phyloP scores from a whole-genome alignment of 2,888 invertebrate genomes.

The Orthosia incerta region DNA sequence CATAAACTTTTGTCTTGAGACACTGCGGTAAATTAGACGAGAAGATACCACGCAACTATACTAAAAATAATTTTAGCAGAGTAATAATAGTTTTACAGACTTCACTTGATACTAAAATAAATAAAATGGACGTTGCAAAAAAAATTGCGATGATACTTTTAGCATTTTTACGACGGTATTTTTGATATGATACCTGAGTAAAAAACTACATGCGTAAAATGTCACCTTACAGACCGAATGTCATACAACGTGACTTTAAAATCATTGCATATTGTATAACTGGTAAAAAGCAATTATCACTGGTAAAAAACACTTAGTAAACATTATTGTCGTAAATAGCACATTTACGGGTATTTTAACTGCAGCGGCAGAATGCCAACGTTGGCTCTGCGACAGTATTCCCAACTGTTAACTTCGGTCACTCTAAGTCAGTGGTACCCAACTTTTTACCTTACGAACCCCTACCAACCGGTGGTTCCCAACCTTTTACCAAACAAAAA shows the following conservation, averaged over 20 bases:
- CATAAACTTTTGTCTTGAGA: too few species aligned
- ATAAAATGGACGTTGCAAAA: not conserved
- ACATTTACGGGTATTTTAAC: constrained; percentile 23
- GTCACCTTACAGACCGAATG: constrained; percentile 13
- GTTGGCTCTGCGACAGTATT: constrained; percentile 16
- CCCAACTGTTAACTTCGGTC: constrained; percentile 3
- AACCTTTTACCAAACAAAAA: not conserved
- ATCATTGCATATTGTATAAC: constrained; percentile 37
- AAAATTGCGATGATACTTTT: not conserved
- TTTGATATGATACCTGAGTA: constrained; percentile 1
- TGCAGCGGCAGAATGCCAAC: constrained; percentile 25
- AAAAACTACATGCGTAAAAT: not conserved
- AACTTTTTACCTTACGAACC: not conserved
- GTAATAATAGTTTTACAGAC: not conserved
- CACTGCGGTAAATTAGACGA: too few species aligned
- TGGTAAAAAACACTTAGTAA: not conserved
- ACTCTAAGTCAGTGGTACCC: not conserved
- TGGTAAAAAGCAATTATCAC: too few species aligned
- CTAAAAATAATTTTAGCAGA: too few species aligned
- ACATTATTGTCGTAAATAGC: constrained; percentile 12
- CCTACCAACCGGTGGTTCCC: not conserved
- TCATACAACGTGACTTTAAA: constrained; percentile 15
- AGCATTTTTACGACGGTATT: not conserved
- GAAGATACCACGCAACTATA: too few species aligned
- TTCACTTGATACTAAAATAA: not conserved